phyloP scores from a whole-genome alignment of 1,140 invertebrate genomes.

The Lepidurus packardi region DNA sequence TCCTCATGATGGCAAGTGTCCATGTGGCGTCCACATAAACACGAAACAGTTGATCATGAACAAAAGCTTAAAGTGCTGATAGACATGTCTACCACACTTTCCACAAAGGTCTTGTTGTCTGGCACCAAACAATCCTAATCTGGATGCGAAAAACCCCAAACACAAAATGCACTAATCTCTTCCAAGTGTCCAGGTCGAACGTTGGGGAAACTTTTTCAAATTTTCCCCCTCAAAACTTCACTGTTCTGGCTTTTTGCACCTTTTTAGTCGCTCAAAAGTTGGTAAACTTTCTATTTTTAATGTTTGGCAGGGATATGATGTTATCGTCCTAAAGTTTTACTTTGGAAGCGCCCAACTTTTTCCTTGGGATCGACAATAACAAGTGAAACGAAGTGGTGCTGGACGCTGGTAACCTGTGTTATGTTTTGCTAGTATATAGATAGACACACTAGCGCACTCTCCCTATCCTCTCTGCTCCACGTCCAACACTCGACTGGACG shows the following conservation, averaged over 20 bases:
- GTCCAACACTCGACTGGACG: slow-evolving; percentile 20
- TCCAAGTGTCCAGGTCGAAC: neutral
- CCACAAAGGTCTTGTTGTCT: neutral
- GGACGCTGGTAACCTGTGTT: neutral
- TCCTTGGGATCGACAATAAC: neutral
- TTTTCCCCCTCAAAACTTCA: neutral
- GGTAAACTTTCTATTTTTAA: too few relatives aligned
- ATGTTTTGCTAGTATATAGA: neutral
- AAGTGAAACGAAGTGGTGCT: neutral
- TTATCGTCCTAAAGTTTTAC: neutral
- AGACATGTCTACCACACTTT: slow-evolving; percentile 1
- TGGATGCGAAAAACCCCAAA: neutral
- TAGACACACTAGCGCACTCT: neutral
- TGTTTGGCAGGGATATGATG: neutral
- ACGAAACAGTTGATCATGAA: slow-evolving; percentile 12
- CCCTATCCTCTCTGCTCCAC: slow-evolving; percentile 6
- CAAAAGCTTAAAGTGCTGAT: neutral
- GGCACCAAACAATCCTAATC: neutral
- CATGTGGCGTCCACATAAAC: slow-evolving; percentile 23
- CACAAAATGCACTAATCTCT: neutral
- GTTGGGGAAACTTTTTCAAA: neutral
- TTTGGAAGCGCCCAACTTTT: neutral
- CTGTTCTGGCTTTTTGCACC: neutral
- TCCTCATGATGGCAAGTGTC: slow-evolving; percentile 70
- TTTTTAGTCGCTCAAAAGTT: neutral